Evolutionary conservation across 2,888 invertebrate genomes (phyloP).

Genomic region (Dryobotodes eremita): DNA sequence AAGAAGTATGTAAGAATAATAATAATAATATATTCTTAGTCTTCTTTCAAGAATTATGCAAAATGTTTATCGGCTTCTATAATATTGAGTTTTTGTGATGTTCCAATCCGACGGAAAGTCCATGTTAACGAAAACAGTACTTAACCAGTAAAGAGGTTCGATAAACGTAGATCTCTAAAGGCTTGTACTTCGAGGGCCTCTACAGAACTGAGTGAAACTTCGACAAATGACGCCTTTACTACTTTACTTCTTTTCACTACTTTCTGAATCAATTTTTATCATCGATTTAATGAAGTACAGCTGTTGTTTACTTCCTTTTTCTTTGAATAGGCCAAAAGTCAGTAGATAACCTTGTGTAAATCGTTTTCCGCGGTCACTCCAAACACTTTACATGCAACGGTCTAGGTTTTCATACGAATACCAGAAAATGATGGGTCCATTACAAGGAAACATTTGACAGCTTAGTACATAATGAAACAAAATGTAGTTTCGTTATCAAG

Average conservation of each 20-base stretch:
- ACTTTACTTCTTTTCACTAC: constrained; percentile 7
- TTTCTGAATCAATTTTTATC: not conserved
- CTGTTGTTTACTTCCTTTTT: not conserved
- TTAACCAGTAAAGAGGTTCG: constrained; percentile 10
- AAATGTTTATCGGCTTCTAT: not conserved
- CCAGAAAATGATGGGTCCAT: not conserved
- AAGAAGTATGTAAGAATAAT: not conserved
- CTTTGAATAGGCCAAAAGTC: not conserved
- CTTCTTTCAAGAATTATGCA: not conserved
- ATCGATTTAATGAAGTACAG: not conserved
- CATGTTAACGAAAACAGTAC: not conserved
- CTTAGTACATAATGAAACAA: constrained; percentile 6
- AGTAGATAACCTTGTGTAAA: not conserved
- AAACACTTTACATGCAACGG: not conserved
- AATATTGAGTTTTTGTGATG: no score
- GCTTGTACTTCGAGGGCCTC: not conserved
- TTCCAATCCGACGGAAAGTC: not conserved
- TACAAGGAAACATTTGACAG: not conserved
- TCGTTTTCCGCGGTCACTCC: no score
- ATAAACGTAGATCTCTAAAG: not conserved
- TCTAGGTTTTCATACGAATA: not conserved
- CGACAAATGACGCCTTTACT: constrained; percentile 9
- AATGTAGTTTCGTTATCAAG: constrained; percentile 4
- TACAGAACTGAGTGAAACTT: constrained; percentile 12
- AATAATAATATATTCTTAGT: no score